A percentile compares a stretch with the other conserved stretches of the same genome.
Conservation (phyloP, 2,888 invertebrate genomes). For the Campoletis raptor region DNA sequence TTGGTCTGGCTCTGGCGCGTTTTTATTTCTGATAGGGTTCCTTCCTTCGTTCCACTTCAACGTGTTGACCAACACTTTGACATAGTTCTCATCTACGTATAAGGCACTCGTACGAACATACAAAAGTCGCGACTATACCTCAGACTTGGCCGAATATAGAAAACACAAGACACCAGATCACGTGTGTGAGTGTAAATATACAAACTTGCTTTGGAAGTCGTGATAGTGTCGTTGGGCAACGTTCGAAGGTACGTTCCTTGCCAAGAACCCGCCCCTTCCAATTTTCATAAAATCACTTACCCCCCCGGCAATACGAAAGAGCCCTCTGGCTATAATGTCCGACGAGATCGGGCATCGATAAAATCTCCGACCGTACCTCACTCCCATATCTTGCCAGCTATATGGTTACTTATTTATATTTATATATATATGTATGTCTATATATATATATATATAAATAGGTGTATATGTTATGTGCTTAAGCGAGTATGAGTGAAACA, state of each 20-base stretch:
- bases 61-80: not conserved
- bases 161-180: not conserved
- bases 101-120: not conserved
- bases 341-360: conserved; percentile 77
- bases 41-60: not conserved
- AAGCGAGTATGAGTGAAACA: conserved; percentile 41
- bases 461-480: conserved; percentile 3
- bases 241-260: conserved; percentile 51
- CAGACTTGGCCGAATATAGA: not conserved
- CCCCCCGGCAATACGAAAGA: conserved; percentile 57
- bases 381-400: conserved; percentile 71
- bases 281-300: conserved; percentile 72
- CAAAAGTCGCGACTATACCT: not conserved
- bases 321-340: conserved; percentile 76
- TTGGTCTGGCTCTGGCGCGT: not conserved
- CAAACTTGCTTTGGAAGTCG: not conserved
- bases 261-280: conserved; percentile 66
- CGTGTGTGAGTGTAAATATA: not conserved
- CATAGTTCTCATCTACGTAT: not conserved
- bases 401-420: conserved; percentile 28
- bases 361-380: conserved; percentile 73
- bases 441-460: not conserved
- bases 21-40: conserved; percentile 7
- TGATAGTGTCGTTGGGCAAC: conserved; percentile 35
- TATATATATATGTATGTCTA: not conserved